Evolutionary conservation across 2,113 vertebrate species (phyloP).

Genomic region (Arothron firmamentum): DNA sequence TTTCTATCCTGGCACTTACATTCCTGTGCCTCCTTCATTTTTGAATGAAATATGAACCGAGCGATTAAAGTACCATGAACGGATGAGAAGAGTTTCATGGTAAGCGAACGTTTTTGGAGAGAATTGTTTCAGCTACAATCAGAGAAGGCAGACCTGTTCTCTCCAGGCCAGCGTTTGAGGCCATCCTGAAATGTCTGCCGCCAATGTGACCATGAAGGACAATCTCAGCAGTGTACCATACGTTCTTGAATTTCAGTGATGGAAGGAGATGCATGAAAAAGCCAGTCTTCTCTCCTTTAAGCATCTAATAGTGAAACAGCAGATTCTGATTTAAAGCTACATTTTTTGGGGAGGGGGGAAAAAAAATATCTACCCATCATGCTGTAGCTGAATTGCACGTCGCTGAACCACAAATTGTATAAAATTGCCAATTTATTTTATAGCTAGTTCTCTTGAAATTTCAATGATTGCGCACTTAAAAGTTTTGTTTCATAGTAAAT

Average conservation of each 20-base stretch:
- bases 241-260: conserved; percentile 17
- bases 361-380: conserved; percentile 29
- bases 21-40: conserved; percentile 58
- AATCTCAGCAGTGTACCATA: conserved; percentile 56
- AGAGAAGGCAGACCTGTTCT: conserved; percentile 41
- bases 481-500: conserved; percentile 38
- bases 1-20: conserved; percentile 56
- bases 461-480: conserved; percentile 69
- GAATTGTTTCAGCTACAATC: conserved; percentile 43
- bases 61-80: conserved; percentile 30
- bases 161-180: conserved; percentile 31
- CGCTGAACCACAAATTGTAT: conserved; percentile 55
- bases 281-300: conserved; percentile 26
- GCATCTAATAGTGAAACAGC: conserved; percentile 40
- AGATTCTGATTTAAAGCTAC: conserved; percentile 41
- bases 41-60: conserved; percentile 26
- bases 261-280: conserved; percentile 45
- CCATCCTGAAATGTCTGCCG: conserved; percentile 19
- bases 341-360: conserved; percentile 31
- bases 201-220: conserved; percentile 41
- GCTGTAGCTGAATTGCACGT: conserved; percentile 63
- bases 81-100: background rate
- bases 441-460: conserved; percentile 45
- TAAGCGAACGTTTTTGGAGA: conserved; percentile 37
- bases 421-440: conserved; percentile 35